Base-by-base conservation (phyloP, 2,113 vertebrate species). In the Eptatretus burgeri region DNA sequence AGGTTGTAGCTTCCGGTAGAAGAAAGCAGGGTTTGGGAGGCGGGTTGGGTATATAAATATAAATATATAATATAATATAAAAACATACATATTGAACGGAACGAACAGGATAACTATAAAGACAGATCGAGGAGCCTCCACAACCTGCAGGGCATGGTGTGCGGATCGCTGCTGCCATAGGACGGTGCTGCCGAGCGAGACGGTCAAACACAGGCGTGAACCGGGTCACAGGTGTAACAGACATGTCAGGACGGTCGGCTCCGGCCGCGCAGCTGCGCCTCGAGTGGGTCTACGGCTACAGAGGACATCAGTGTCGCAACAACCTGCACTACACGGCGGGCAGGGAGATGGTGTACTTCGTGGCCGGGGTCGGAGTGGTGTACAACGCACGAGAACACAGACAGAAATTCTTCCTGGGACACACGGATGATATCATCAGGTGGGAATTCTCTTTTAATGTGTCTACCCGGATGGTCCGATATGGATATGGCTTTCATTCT, bases 351-450 rank as follows among this genome's bases (percentile, higher is more conserved):
- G 84, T 95, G 52, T 98, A 98, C 77, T 98, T 95, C 16, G 89
- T 95, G 73, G 89, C 89, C 1, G 91, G 87, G 18, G 84, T 95
- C 69, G 89, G 91, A 51, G 87, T 98, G 74, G 85, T 98, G 53
- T 98, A 87, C 72, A 95, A 85, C 76, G 83, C 84, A 72, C 75
- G 86, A 11, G 91, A 98, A 51, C 91, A 98, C 76, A 82, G 77
- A 65, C 91, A 98, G 75, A 94, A 83, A 83, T 98, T 98, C 75
- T 98, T 85, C 76, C 74, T 95, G 71, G 91, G 91, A 67, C 91
- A 98, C 79, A 88, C 83, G 51, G 86, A 98, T 72, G 91, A 98
- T 77, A 93, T 98, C 73, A 98, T 95, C 78, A 94, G 91, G 87
- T 93, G 75, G 76, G 56, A 41, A 41, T 41, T 41, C 27, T 41